Percentiles rank a stretch among this genome's conserved stretches.
These are phyloP conservation scores for Pterois miles DNA, from an alignment of 2,797 vertebrate genomes.

Conservation along the genomic window DNA sequence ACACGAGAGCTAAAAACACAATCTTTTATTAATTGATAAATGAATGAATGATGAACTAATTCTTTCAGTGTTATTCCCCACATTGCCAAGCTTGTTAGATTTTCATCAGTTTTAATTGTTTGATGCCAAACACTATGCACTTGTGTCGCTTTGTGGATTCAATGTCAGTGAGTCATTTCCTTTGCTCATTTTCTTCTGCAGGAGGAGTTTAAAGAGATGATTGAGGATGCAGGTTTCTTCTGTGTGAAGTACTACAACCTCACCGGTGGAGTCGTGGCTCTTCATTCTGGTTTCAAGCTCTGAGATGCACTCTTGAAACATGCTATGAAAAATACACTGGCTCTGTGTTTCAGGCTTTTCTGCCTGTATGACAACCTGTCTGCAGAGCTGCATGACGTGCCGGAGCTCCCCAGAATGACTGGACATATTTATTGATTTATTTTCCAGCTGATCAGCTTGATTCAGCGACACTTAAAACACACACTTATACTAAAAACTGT, in stretches of 20 bases:
- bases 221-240: conserved; percentile 92
- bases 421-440: conserved; percentile 3
- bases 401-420: neutral
- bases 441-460: neutral
- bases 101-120: neutral
- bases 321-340: neutral
- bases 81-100: neutral
- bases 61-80: neutral
- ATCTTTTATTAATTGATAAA: too few relatives aligned
- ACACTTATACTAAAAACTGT: neutral
- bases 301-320: conserved; percentile 60
- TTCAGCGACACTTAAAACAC: neutral
- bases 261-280: conserved; percentile 90
- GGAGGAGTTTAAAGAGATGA: conserved; percentile 94
- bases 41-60: too few relatives aligned
- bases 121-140: neutral
- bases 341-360: neutral
- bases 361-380: neutral
- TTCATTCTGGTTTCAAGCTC: conserved; percentile 97
- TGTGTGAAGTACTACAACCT: conserved; percentile 89
- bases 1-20: too few relatives aligned
- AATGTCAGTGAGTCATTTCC: neutral
- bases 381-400: neutral
- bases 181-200: conserved; percentile 61
- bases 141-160: neutral